These are phyloP conservation scores for Gryllus longicercus DNA, from an alignment of 2,888 invertebrate species.

Conservation along the genomic window DNA sequence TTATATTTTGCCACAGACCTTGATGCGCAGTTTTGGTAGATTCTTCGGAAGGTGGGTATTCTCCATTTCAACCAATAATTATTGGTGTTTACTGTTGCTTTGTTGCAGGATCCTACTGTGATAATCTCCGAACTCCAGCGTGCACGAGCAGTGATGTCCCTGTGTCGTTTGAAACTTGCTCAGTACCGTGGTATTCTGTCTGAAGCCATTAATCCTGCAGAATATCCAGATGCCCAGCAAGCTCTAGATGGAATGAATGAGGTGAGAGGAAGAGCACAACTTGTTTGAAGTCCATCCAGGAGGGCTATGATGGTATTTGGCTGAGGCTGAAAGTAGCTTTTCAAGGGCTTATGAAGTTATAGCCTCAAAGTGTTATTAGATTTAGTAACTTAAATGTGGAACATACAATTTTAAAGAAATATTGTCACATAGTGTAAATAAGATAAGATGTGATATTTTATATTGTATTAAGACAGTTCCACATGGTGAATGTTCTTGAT, in stretches of 20 bases:
- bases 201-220: constrained; percentile 43
- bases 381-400: no score
- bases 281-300: neutral
- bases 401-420: no score
- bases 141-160: constrained; percentile 49
- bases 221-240: constrained; percentile 45
- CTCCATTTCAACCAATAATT: neutral
- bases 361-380: no score
- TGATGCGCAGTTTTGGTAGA: no score
- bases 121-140: constrained; percentile 49
- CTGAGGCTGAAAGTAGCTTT: no score
- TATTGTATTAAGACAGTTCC: no score
- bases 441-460: no score
- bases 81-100: constrained; percentile 24
- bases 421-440: no score
- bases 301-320: neutral
- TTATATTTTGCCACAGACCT: no score
- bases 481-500: no score
- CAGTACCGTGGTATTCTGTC: constrained; percentile 48
- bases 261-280: constrained; percentile 42
- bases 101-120: constrained; percentile 48
- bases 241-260: constrained; percentile 53
- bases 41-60: no score
- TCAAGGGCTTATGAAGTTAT: no score
- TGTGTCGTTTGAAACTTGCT: constrained; percentile 48